Evolutionary conservation across 2,888 invertebrate species (phyloP).

Genomic region (Prosopocoilus inquinatus): DNA sequence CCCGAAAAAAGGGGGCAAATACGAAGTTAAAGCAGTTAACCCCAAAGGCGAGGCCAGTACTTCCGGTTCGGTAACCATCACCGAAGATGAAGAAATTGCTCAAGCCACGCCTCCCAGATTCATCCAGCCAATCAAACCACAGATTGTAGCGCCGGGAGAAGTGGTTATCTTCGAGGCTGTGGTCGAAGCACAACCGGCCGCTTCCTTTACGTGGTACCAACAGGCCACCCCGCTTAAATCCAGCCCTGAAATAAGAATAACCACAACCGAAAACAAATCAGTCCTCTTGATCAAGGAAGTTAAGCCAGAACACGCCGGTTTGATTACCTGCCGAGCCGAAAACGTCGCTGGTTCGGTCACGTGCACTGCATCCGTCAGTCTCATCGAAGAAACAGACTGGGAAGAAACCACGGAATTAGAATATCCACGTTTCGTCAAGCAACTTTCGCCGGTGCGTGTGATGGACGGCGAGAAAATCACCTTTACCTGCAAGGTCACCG

Average conservation of each 20-base stretch:
- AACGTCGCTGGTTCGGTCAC: constrained; percentile 87
- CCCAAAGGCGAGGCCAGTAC: constrained; percentile 75
- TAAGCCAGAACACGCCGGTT: constrained; percentile 66
- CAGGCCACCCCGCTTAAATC: constrained; percentile 70
- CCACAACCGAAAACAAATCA: constrained; percentile 75
- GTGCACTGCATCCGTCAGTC: constrained; percentile 72
- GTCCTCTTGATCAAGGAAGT: constrained; percentile 74
- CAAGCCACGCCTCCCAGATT: constrained; percentile 72
- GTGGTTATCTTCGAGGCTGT: constrained; percentile 75
- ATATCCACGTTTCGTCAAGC: constrained; percentile 75
- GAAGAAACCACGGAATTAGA: constrained; percentile 61
- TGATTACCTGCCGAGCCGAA: constrained; percentile 84
- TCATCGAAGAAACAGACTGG: constrained; percentile 58
- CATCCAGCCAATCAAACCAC: constrained; percentile 68
- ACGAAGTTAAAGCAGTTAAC: constrained; percentile 81
- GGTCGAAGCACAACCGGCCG: constrained; percentile 74
- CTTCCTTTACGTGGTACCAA: constrained; percentile 86
- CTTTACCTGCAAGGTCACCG: constrained; percentile 70
- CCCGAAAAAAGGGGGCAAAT: constrained; percentile 80
- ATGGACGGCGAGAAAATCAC: constrained; percentile 88
- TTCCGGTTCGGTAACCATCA: constrained; percentile 78
- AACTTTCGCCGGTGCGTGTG: constrained; percentile 70
- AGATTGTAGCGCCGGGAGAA: constrained; percentile 69
- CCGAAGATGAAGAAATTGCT: constrained; percentile 57
- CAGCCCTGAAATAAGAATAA: constrained; percentile 68